Base-by-base conservation (phyloP, 2,888 invertebrate genomes). In the Habroteleia sp. region DNA sequence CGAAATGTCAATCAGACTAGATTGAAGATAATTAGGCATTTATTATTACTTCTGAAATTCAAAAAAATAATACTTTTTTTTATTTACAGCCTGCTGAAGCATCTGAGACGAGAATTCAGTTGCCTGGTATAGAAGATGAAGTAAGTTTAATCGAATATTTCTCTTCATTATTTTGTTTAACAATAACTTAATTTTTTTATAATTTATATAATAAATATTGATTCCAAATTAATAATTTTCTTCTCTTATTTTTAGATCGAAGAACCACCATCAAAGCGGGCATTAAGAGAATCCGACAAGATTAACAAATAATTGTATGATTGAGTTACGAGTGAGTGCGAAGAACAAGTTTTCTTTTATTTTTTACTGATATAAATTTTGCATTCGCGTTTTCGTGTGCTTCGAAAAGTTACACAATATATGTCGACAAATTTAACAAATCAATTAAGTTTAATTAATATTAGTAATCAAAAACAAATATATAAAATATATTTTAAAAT, bases 61-160 rank as follows among this genome's bases (percentile, higher is more conserved):
- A n/a, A n/a, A n/a, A n/a, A n/a, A n/a, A n/a, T n/a, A n/a, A n/a
- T n/a, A n/a, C n/a, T n/a, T n/a, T n/a, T n/a, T n/a, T n/a, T n/a
- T n/a, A n/a, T 63, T 52, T 7, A 41, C 90, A 94, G 94, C 94
- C 94, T 7, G 93, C 94, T 3, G 94, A 94, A 89, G 94, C 94
- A n/a, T 93, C 94, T 1, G 94, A 94, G 81, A 94, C 94, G 10
- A 93, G 94, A 88, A 94, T 94, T 81, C 93, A 93, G 84, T 90
- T 94, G 77, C 94, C 94, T 8, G 94, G 93, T 16, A 89, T 94
- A 73, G 93, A 91, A 73, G 92, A 91, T 44, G 90, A 90, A 72
- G 89, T 89, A 78, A 77, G 79, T 79, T n/a, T n/a, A n/a, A n/a
- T n/a, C n/a, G n/a, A n/a, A n/a, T n/a, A n/a, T n/a, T n/a, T n/a